A percentile compares a stretch with the other conserved stretches of the same genome.
Conservation (phyloP, 2,113 vertebrate species). For the Choloepus hoffmanni region DNA sequence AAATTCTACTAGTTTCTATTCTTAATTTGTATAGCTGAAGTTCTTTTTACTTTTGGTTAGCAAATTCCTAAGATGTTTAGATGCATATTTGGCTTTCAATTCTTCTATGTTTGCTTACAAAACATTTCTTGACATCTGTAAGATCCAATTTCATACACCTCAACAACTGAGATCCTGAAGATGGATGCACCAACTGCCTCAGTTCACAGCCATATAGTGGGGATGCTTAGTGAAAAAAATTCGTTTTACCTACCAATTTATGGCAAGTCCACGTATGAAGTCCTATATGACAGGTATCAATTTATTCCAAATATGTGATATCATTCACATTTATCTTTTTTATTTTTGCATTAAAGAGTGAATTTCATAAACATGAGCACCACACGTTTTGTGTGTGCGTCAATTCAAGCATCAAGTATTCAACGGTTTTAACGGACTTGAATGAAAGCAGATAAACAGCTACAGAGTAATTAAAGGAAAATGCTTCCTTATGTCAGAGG, state of each 20-base stretch:
- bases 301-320: not conserved
- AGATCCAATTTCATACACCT: conserved; percentile 13
- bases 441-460: not conserved
- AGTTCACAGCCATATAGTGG: not conserved
- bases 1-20: not conserved
- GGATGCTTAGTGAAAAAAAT: not conserved
- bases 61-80: not conserved
- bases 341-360: not conserved
- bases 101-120: not conserved
- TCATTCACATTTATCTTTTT: not conserved
- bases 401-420: not conserved
- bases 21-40: not conserved
- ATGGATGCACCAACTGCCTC: not conserved
- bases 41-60: conserved; percentile 22
- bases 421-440: not conserved
- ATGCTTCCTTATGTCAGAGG: not conserved
- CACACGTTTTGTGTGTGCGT: not conserved
- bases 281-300: not conserved
- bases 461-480: conserved; percentile 15
- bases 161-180: not conserved
- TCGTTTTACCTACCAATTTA: not conserved
- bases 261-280: not conserved
- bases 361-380: not conserved
- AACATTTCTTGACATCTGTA: not conserved
- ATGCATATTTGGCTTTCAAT: not conserved